A percentile compares a stretch with the other conserved stretches of the same genome.
phyloP scores from a whole-genome alignment of 1,140 invertebrate species.

The Drosophila melanica region DNA sequence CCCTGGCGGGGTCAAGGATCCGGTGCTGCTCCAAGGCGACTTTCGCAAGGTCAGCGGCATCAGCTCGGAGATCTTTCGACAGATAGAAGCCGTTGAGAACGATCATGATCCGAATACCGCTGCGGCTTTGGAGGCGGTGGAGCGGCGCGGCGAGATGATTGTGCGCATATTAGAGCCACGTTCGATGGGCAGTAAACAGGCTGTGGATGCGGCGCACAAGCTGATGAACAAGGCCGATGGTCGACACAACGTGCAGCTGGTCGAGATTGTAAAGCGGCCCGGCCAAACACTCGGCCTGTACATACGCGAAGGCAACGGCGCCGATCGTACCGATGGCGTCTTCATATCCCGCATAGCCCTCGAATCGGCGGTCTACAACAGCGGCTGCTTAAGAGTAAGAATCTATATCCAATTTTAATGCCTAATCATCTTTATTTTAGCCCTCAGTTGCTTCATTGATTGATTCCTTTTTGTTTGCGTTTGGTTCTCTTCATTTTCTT shows the following conservation, averaged over 20 bases:
- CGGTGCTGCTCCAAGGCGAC: constrained; percentile 96
- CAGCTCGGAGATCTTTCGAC: constrained; percentile 97
- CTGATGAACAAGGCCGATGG: constrained; percentile 87
- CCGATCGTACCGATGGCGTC: constrained; percentile 96
- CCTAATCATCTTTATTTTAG: neutral
- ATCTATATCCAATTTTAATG: neutral
- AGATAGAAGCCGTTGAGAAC: constrained; percentile 97
- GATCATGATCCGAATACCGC: constrained; percentile 96
- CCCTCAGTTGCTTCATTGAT: neutral
- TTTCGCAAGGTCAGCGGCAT: constrained; percentile 96
- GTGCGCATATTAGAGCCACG: constrained; percentile 94
- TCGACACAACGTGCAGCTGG: constrained; percentile 89
- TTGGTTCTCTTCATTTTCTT: neutral
- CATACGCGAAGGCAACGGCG: constrained; percentile 98
- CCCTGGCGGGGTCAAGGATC: constrained; percentile 87
- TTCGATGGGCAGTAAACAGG: constrained; percentile 91
- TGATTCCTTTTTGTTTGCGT: neutral
- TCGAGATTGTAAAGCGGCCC: constrained; percentile 99
- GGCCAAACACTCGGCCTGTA: constrained; percentile 99
- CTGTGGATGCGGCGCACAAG: constrained; percentile 92
- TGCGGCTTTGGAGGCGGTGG: constrained; percentile 94
- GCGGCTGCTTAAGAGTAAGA: constrained; percentile 93
- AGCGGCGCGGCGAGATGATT: constrained; percentile 96
- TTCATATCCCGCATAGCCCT: constrained; percentile 99
- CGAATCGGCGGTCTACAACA: constrained; percentile 98